Evolutionary conservation across 2,797 vertebrate species (phyloP).

Genomic region (Peromyscus attwateri): DNA sequence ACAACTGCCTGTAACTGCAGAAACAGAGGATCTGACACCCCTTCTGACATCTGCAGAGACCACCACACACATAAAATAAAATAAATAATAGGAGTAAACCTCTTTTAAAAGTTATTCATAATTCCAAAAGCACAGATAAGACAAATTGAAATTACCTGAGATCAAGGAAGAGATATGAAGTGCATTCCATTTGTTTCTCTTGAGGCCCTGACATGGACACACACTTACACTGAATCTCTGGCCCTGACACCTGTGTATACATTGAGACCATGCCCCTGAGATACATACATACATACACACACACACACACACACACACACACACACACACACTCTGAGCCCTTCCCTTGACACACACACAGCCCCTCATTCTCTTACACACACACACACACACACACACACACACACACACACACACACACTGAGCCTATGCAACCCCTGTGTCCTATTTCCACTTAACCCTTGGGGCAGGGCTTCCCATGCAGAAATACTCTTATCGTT

Average conservation of each 20-base stretch:
- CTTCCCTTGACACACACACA: no score
- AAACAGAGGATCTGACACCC: background rate
- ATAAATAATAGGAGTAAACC: background rate
- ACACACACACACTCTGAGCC: background rate
- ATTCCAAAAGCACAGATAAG: background rate
- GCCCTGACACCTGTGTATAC: background rate
- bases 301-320: background rate
- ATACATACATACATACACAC: background rate
- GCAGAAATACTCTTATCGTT: background rate
- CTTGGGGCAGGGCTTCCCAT: background rate
- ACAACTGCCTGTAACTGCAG: background rate
- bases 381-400: background rate
- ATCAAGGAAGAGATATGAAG: background rate
- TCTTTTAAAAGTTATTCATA: background rate
- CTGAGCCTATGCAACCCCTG: background rate
- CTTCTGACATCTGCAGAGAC: background rate
- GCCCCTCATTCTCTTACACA: background rate
- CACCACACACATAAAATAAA: background rate
- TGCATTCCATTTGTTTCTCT: background rate
- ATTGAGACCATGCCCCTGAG: background rate
- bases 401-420: background rate
- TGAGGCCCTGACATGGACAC: background rate
- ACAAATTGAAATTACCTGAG: background rate
- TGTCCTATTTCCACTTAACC: background rate
- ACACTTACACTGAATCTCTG: background rate